Conservation (phyloP, 1,140 invertebrate species). For the Achatina immaculata region DNA sequence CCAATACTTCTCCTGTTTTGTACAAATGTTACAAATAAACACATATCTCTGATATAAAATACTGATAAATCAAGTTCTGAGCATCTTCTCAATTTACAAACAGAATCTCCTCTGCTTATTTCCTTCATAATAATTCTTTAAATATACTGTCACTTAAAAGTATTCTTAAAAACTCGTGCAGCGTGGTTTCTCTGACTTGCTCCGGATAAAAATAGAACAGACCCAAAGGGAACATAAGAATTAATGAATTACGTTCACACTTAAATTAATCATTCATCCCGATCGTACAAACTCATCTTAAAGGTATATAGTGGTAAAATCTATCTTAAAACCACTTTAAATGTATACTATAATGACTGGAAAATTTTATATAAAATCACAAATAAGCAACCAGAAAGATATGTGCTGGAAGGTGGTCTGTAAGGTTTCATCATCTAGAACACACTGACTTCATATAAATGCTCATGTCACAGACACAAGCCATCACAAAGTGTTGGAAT, state of each 20-base stretch:
- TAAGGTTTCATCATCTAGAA: neutral
- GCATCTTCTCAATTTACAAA: too few species aligned
- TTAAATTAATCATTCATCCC: neutral
- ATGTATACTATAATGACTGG: too few species aligned
- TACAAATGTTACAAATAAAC: too few species aligned
- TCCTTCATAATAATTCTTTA: too few species aligned
- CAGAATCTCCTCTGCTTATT: too few species aligned
- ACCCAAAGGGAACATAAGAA: neutral
- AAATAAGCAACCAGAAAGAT: neutral
- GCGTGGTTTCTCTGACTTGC: too few species aligned
- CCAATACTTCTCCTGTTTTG: too few species aligned
- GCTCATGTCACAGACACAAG: neutral
- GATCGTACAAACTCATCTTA: neutral
- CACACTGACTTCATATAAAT: neutral
- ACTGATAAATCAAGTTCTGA: too few species aligned
- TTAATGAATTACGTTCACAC: too few species aligned
- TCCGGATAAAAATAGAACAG: neutral
- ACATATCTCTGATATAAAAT: too few species aligned
- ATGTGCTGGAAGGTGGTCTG: neutral
- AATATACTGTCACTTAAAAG: too few species aligned
- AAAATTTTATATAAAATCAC: neutral
- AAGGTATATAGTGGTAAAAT: neutral
- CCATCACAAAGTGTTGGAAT: neutral
- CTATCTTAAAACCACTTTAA: constrained; percentile 7
- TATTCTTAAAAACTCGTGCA: too few species aligned